Percentiles rank a stretch among this genome's conserved stretches.
Evolutionary conservation across 2,888 invertebrate genomes (phyloP).

Genomic region (Amphipyra tragopoginis): DNA sequence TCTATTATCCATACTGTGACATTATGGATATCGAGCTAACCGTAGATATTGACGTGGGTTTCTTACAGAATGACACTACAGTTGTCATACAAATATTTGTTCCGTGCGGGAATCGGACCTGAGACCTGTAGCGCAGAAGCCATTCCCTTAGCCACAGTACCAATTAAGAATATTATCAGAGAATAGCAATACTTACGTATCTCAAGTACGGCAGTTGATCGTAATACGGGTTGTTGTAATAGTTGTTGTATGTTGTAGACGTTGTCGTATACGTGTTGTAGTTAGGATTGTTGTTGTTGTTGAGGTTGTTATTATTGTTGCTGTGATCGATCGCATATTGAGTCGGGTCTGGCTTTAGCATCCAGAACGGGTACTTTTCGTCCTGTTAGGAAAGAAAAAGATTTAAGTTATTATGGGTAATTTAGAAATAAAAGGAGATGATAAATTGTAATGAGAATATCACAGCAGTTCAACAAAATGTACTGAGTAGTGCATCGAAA

Average conservation of each 20-base stretch:
- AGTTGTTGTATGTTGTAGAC: constrained; percentile 69
- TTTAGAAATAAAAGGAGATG: too few species aligned
- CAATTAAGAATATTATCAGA: background rate
- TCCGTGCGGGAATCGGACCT: too few species aligned
- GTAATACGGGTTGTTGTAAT: constrained; percentile 79
- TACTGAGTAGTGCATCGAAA: too few species aligned
- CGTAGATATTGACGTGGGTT: too few species aligned
- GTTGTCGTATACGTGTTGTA: constrained; percentile 74
- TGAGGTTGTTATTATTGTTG: constrained; percentile 71
- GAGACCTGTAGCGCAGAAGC: background rate
- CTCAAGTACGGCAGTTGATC: constrained; percentile 92
- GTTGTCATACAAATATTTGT: too few species aligned
- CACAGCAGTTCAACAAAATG: too few species aligned
- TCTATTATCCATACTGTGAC: too few species aligned
- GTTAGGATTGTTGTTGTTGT: constrained; percentile 72
- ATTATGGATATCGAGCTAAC: too few species aligned
- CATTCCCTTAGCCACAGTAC: too few species aligned
- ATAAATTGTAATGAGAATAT: too few species aligned
- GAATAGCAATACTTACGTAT: constrained; percentile 88
- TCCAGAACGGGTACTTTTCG: constrained; percentile 95
- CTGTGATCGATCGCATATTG: constrained; percentile 77
- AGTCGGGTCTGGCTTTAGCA: constrained; percentile 90
- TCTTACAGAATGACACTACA: too few species aligned
- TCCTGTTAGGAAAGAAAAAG: constrained; percentile 80
- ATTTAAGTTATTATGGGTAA: background rate